Evolutionary conservation across 2,797 vertebrate genomes (phyloP), one percentile per base, ranked within the genome.

Genomic region (Pristis pectinata): DNA sequence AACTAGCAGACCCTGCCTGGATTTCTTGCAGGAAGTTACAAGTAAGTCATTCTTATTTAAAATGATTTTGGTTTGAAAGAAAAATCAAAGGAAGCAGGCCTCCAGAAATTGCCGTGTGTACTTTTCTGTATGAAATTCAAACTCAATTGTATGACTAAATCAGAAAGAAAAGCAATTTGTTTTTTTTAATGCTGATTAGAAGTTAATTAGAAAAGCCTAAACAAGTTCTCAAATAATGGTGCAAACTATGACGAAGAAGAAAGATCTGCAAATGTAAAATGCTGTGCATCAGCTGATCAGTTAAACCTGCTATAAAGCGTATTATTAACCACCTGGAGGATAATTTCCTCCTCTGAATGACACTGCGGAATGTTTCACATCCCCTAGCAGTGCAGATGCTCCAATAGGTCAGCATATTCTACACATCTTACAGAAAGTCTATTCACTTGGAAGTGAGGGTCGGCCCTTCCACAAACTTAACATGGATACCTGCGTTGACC

Each of bases 21-120:
- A 99, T 97, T 99, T 99, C 96, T 97, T 99, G 94, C 99, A 99
- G 96, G 98, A 99, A 97, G 98, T 99, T 96, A 98, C 99, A 96
- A 98, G 99, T 99, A 98, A 96, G 99, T 99, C 13, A 97, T 61
- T 91, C 95, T 59, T 95, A 95, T 94, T 94, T 72, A 85, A 91
- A 92, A 64, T 67, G 94, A 74, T 87, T 94, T 67, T 5, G 15
- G 6, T 56, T 93, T 93, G 44, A 53, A 56, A 56, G 30, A n/a
- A 49, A 74, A 72, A 15, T n/a, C 72, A 19, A 4, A 13, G 4
- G 92, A 94, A 76, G 34, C 30, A 67, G 6, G 8, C 27, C 15
- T 49, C 24, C 41, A 15, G 37, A 41, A 93, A 27, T 49, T 74
- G 13, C 49, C 27, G 49, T 49, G 13, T 76, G 19, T 11, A 9